Evolutionary conservation across 2,888 invertebrate genomes (phyloP), one percentile per base, ranked within the genome.

Genomic region (Catonia carolina): DNA sequence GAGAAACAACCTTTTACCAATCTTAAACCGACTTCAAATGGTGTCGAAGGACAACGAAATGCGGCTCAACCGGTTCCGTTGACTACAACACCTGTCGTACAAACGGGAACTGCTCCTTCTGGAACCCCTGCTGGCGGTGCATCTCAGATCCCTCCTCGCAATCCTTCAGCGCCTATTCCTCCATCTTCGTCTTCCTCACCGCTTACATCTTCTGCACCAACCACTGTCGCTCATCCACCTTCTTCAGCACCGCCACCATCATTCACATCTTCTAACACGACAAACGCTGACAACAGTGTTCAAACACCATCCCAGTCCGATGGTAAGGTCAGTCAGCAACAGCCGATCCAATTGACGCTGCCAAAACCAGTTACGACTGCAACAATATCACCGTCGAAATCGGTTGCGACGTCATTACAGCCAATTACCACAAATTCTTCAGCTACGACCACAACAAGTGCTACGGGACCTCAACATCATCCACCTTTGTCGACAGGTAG

Each of bases 221-320:
- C 41, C 4, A 31, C 61, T 49, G 62, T 51, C 14, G 17, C 5
- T 33, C 49, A 51, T 39, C 14, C 52, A 14, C 35, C 51, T 27
- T 22, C 27, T 10, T 53, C 52, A 70, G 68, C 56, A 65, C n/a
- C n/a, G n/a, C n/a, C n/a, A n/a, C n/a, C n/a, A n/a, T n/a, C n/a
- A n/a, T n/a, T n/a, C n/a, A n/a, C n/a, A n/a, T n/a, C n/a, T n/a
- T n/a, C n/a, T n/a, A n/a, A n/a, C n/a, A n/a, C n/a, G n/a, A n/a
- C n/a, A n/a, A n/a, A n/a, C n/a, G n/a, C n/a, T n/a, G n/a, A n/a
- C n/a, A n/a, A n/a, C n/a, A n/a, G n/a, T n/a, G n/a, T 54, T 37
- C 39, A 20, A 2, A 39, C 4, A 17, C 17, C 63, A 17, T 61
- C 60, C 10, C 62, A 64, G 37, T 62, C 62, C 35, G 55, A 59